Evolutionary conservation across 1,140 invertebrate species (phyloP), one percentile per base, ranked within the genome.

Genomic region (Trypoxylus dichotomus): DNA sequence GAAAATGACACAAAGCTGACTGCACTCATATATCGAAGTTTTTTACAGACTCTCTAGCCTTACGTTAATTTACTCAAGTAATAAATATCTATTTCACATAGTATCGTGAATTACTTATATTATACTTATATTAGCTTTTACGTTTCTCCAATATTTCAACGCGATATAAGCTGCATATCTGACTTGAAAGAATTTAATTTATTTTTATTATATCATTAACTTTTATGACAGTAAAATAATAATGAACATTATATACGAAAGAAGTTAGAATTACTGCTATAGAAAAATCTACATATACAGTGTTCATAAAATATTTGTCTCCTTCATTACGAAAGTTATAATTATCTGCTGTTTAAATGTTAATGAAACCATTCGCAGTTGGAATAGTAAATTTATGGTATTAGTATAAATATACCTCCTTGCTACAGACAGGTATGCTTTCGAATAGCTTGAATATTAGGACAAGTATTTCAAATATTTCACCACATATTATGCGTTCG

Each of bases 161-260:
- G 43, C 43, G 2, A 13, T n/a, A 47, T 10, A n/a, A 11, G n/a
- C 32, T 32, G 7, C 32, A 5, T 47, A 47, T 47, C 2, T n/a
- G 11, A 47, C n/a, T 47, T 10, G 43, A 47, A 47, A 47, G 43
- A 47, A 63, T 63, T 63, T 63, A 63, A 63, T 63, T 63, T 27
- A 63, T 63, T 63, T 63, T 63, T 63, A 63, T 63, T 63, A 24
- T 63, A 11, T 63, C 58, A 63, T 63, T 63, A 63, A 63, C 58
- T 63, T 63, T 63, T 63, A 63, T 27, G 58, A n/a, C 58, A n/a
- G 58, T 63, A 63, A 63, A 63, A 63, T 63, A 24, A 27, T 63
- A 63, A 63, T 63, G 25, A 63, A 47, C 43, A 47, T 47, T 47
- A 47, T 15, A 47, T 47, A 47, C 11, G 43, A n/a, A 47, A 15